Base-by-base conservation (phyloP, 2,888 invertebrate genomes). In the Agapetus fuscipes region DNA sequence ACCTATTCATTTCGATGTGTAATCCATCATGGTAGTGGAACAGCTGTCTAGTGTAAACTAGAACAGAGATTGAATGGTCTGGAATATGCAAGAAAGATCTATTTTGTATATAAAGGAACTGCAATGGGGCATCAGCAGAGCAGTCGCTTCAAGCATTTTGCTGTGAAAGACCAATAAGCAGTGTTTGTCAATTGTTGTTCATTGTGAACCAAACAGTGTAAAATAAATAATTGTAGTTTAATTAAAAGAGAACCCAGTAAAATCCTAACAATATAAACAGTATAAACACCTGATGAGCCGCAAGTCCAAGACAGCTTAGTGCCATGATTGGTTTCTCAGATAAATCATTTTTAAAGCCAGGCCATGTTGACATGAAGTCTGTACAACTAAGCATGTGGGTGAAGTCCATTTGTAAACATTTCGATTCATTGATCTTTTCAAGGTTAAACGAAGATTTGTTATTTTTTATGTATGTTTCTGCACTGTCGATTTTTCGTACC, bases 261-360 rank as follows among this genome's bases (percentile, higher is more conserved):
- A 20, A 20, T 20, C 5, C 44, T 34, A 14, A 41, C 28, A 27
- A 20, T 15, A 32, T 32, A 34, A 7, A 17, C 28, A 36, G 27
- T 28, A 37, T 30, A 26, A 60, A 53, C 45, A 78, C 78, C 71
- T 87, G 80, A 64, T 90, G 83, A 66, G 90, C 78, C 34, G 87
- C 86, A 45, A 85, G 66, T 32, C 84, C 84, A 38, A 91, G 59
- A 39, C 81, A 77, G 37, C 76, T 72, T 32, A 93, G 62, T 11
- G 80, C 75, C 37, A 66, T 65, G 42, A 78, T 74, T 1, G 90
- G 83, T 43, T 73, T 75, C 40, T 76, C 74, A 49, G 69, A 64
- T 28, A 93, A 58, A 50, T 88, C 82, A 29, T 67, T 65, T 43
- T 61, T 59, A 49, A 88, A 73, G n/a, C 66, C 62, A 13, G 72